Conservation (phyloP, 1,140 invertebrate genomes). For the Metopolophium dirhodum region DNA sequence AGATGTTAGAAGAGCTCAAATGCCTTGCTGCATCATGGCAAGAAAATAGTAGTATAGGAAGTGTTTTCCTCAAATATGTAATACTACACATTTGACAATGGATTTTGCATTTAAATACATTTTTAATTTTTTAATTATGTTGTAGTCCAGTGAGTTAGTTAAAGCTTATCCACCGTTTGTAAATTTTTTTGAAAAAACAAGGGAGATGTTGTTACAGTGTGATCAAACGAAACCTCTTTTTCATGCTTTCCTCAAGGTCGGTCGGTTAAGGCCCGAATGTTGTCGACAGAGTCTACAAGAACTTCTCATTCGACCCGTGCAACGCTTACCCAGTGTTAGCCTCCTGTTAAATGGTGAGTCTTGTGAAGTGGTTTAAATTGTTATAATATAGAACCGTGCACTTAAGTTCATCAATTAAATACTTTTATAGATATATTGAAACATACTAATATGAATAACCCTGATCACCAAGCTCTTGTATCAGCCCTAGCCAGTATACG, state of each 20-base stretch:
- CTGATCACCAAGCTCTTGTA: conserved; percentile 83
- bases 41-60: conserved; percentile 85
- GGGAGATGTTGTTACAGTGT: conserved; percentile 88
- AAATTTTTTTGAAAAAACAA: conserved; percentile 97
- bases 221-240: conserved; percentile 92
- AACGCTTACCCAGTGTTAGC: conserved; percentile 93
- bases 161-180: conserved; percentile 97
- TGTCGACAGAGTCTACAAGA: conserved; percentile 93
- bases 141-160: conserved; percentile 73
- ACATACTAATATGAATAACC: conserved; percentile 84
- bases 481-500: conserved; percentile 85
- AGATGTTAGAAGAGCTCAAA: conserved; percentile 80
- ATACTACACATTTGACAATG: conserved; percentile 34
- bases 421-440: conserved; percentile 86
- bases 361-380: neutral
- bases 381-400: neutral
- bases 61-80: conserved; percentile 82
- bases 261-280: conserved; percentile 90
- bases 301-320: conserved; percentile 93
- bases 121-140: conserved; percentile 34
- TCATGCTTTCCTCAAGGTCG: conserved; percentile 97
- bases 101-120: neutral
- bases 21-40: conserved; percentile 76
- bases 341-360: conserved; percentile 87
- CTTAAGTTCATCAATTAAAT: conserved; percentile 58